Conservation (phyloP, 2,888 invertebrate genomes). For the Phasia obesa region DNA sequence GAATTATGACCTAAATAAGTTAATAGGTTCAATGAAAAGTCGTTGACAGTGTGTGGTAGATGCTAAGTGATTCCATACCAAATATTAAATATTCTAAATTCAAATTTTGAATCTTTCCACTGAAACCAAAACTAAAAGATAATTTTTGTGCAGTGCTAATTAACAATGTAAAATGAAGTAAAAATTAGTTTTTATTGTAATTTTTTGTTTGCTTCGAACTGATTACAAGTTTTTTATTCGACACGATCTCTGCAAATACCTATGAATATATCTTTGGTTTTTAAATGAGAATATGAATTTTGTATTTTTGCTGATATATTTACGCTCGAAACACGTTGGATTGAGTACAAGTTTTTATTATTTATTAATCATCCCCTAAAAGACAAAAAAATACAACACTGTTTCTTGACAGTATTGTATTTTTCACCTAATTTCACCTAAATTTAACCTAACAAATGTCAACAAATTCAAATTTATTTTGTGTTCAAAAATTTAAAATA, state of each 20-base stretch:
- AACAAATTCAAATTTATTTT: no score
- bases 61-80: constrained; percentile 3
- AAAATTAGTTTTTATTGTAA: neutral
- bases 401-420: no score
- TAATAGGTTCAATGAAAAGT: constrained; percentile 11
- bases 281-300: no score
- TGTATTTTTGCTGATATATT: no score
- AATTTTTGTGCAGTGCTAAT: constrained; percentile 2
- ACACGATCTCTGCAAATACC: neutral
- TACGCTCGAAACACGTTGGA: no score
- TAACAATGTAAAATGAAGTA: neutral
- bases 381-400: no score
- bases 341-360: no score
- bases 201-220: neutral
- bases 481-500: no score
- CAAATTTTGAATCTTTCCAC: neutral
- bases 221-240: neutral
- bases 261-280: no score
- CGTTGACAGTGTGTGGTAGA: constrained; percentile 13
- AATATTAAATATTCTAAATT: constrained; percentile 4
- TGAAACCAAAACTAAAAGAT: neutral
- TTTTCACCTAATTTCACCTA: no score
- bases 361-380: no score
- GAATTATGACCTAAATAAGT: constrained; percentile 25
- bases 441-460: no score